phyloP scores from a whole-genome alignment of 2,888 invertebrate genomes.

The Gymnoscelis rufifasciata region DNA sequence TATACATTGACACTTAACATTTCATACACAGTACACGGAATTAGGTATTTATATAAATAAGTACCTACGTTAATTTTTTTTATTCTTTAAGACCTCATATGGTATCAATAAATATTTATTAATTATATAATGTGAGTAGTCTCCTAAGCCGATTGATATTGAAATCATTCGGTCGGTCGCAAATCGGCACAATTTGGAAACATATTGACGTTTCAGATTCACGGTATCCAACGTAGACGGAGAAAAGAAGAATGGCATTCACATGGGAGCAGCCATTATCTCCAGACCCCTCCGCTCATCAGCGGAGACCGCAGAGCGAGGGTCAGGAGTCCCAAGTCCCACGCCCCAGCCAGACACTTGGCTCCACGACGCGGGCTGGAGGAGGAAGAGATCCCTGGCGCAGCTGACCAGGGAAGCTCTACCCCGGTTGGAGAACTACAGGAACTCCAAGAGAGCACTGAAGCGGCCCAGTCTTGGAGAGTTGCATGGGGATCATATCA shows the following conservation, averaged over 20 bases:
- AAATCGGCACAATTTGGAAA: no score
- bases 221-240: conserved; percentile 60
- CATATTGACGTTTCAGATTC: conserved; percentile 55
- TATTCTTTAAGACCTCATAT: no score
- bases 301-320: conserved; percentile 51
- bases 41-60: no score
- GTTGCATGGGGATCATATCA: conserved; percentile 83
- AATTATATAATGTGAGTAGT: no score
- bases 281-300: conserved; percentile 60
- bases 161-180: no score
- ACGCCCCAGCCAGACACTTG: conserved; percentile 57
- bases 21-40: no score
- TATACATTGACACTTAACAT: no score
- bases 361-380: conserved; percentile 70
- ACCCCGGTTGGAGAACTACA: conserved; percentile 90
- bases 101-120: no score
- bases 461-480: conserved; percentile 92
- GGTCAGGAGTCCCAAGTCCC: conserved; percentile 35
- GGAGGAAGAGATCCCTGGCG: conserved; percentile 79
- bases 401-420: conserved; percentile 87
- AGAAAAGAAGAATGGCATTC: conserved; percentile 71
- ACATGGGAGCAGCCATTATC: conserved; percentile 68
- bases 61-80: no score
- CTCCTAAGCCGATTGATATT: no score
- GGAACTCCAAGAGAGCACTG: conserved; percentile 85